Base-by-base conservation (phyloP, 2,113 vertebrate genomes). In the Cheilinus undulatus region DNA sequence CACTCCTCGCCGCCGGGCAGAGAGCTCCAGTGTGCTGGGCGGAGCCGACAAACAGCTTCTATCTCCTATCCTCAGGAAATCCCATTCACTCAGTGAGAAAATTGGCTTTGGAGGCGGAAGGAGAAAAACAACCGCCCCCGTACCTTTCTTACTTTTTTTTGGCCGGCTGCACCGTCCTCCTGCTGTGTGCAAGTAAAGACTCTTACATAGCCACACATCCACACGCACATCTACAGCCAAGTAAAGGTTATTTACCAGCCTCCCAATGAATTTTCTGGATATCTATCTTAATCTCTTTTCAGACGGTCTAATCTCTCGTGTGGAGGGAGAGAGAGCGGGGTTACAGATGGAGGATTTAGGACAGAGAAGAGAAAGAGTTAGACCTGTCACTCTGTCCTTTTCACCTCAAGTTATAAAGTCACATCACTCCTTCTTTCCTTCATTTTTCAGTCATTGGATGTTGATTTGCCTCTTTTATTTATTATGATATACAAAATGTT, bases 221-320 rank as follows among this genome's bases (percentile, higher is more conserved):
- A 53, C 63, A 45, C 24, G 23, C 43, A n/a, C 58, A 46, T 40
- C 58, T 63, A 49, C 3, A 4, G 49, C 43, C 11, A 27, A 75
- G 60, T 40, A 74, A 70, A 85, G 74, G 79, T 89, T 80, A 86
- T 86, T 86, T 81, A 73, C 77, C 65, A 54, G 62, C 65, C 57
- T 22, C 56, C 46, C 72, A 83, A 82, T 71, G 66, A 75, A 66
- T 82, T 81, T 83, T 65, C 62, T 63, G 74, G 74, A 84, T 84
- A 86, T 86, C 82, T 69, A 73, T 86, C 84, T 80, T 91, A 85
- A 88, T 91, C 87, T 85, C 49, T 58, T 86, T 86, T 86, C 34
- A 53, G 75, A 73, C 48, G 20, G 40, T 78, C 63, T 87, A 86
- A 90, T 88, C 85, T 85, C 72, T 22, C 69, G 34, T 27, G 76